These are phyloP conservation scores for Nomia melanderi DNA, from an alignment of 1,140 invertebrate genomes.

Conservation along the genomic window DNA sequence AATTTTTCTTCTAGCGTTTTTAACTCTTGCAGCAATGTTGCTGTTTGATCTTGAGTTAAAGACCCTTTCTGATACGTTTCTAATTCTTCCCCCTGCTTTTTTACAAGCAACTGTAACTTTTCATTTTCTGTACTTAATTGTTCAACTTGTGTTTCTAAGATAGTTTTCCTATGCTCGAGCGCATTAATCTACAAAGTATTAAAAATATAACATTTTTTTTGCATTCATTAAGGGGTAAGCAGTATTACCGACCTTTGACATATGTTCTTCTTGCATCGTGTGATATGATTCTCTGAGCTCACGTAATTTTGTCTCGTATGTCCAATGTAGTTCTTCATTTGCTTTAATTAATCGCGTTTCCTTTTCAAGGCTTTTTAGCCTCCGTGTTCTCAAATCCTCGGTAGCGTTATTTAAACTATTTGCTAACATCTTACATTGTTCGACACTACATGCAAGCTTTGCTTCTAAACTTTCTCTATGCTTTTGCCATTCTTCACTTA, in stretches of 20 bases:
- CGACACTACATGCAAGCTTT: conserved; percentile 72
- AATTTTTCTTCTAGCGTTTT: conserved; percentile 83
- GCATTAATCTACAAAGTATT: conserved; percentile 61
- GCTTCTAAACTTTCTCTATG: conserved; percentile 75
- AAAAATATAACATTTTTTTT: background rate
- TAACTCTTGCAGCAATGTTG: conserved; percentile 78
- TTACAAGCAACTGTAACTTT: conserved; percentile 72
- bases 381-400: conserved; percentile 73
- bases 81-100: conserved; percentile 74
- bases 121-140: conserved; percentile 76
- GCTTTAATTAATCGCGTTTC: conserved; percentile 74
- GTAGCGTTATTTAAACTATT: conserved; percentile 75
- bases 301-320: conserved; percentile 75
- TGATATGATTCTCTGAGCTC: conserved; percentile 71
- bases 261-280: conserved; percentile 75
- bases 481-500: conserved; percentile 78
- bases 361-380: conserved; percentile 76
- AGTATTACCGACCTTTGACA: conserved; percentile 64
- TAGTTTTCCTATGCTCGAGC: conserved; percentile 72
- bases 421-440: conserved; percentile 76
- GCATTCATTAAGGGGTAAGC: background rate
- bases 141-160: conserved; percentile 71
- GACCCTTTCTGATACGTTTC: conserved; percentile 74
- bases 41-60: conserved; percentile 78
- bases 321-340: conserved; percentile 76